Base-by-base conservation (phyloP, 2,797 vertebrate species). In the Tapera naevia region DNA sequence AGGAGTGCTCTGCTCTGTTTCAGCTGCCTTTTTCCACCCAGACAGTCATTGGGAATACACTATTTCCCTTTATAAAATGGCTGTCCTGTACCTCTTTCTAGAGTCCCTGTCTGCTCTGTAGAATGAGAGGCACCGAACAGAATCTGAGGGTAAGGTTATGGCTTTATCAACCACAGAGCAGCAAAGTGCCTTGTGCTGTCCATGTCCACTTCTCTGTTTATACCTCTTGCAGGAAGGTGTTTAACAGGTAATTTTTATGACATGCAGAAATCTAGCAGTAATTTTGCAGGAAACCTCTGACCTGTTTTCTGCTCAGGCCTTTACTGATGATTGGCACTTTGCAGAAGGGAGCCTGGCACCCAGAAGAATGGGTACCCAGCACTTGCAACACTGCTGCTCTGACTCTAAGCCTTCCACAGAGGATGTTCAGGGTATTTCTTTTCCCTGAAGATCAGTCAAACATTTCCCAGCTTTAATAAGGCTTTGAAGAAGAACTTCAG, bases 351-450 rank as follows among this genome's bases (percentile, higher is more conserved):
- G 30, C 7, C n/a, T 57, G 48, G 19, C 5, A 1, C 19, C 4
- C 65, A 35, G n/a, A 23, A 35, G 10, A 7, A 11, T 18, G 14
- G 13, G 2, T 43, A 35, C 32, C 37, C 48, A 83, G 54, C 7
- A 13, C 17, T n/a, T 7, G 1, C 33, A 65, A 1, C 1, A 0
- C 33, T 70, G 32, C 27, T 6, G 2, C 10, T 64, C 45, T 2
- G 0, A 17, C 21, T 35, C n/a, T 17, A 11, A 61, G 37, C 21
- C 51, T 80, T 53, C 23, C 21, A 33, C 62, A 92, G 86, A 43
- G 7, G 0, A 16, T 25, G 9, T 28, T 60, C 21, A 23, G 3
- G 0, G 24, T 17, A n/a, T n/a, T 7, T n/a, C 3, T 80, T 43
- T 80, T 41, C 17, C 32, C 18, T 46, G 24, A 72, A 56, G 33